These are phyloP conservation scores for Carduelis carduelis DNA, from an alignment of 2,797 vertebrate genomes.

Conservation along the genomic window DNA sequence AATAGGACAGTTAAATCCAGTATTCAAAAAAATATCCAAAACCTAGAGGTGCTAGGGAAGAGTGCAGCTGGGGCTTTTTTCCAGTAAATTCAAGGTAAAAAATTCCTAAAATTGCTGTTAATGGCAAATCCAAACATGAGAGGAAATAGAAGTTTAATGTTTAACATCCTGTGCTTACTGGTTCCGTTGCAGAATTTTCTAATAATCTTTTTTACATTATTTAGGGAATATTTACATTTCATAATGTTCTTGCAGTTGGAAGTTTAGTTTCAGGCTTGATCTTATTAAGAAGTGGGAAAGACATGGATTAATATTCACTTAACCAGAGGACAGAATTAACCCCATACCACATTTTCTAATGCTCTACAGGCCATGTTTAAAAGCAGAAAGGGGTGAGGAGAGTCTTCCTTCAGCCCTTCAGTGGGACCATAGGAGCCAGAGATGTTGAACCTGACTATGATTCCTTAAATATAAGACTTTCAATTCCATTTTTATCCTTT, in stretches of 20 bases:
- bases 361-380: background rate
- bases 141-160: background rate
- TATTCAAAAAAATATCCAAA: background rate
- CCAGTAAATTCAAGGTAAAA: background rate
- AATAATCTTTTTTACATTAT: background rate
- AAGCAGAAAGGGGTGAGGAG: background rate
- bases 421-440: fast-evolving
- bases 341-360: background rate
- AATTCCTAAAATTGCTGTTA: background rate
- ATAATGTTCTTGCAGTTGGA: background rate
- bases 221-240: background rate
- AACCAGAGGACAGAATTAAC: background rate
- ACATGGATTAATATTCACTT: background rate
- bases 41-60: background rate
- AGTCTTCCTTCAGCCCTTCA: background rate
- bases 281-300: background rate
- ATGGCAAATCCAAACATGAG: background rate
- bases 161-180: background rate
- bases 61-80: fast-evolving
- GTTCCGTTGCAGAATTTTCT: background rate
- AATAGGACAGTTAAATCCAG: background rate
- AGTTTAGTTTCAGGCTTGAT: background rate
- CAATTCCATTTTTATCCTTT: background rate
- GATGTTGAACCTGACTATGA: background rate
- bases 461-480: background rate